Base-by-base conservation (phyloP, 30 jellyfish, hydroid and myxozoan species). In the Nemopilema nomurai region DNA sequence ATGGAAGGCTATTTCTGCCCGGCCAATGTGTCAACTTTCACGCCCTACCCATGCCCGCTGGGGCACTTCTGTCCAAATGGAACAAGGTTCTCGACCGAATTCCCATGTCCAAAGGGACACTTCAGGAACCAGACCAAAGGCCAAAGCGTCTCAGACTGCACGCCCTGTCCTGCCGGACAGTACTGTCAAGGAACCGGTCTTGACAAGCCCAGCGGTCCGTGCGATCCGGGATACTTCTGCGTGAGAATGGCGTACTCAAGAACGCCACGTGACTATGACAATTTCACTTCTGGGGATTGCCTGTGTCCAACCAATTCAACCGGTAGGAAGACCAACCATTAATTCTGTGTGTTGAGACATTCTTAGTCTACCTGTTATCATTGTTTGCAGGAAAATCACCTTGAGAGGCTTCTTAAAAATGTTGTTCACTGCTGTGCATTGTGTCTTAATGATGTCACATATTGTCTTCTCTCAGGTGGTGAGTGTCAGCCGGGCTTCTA, bases 11-110 rank as follows among this genome's bases (percentile, higher is more conserved):
- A 89, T 71, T 89, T 84, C 89, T 94, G 99, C 66, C 99, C 97
- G 13, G 96, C 97, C 0, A 94, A 94, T 82, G 71, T 79, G 8
- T 89, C 99, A 9, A 96, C 84, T 64, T 94, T 51, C 85, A 51
- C 62, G 21, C 78, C 90, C 0, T 94, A 68, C 80, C 96, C 99
- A 18, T 94, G 99, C 83, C 97, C 99, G 21, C 63, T 65, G 16
- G 99, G 99, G 17, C 92, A 85, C 76, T 94, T 75, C 75, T 94
- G 99, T 74, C 97, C 96, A 1, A 94, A 94, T 70, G 97, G 96
- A 1, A 94, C 99, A 73, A 63, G 92, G 27, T 87, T 24, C 63
- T 73, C 94, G 0, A 85, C 84, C 27, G 92, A 94, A 74, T 89
- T 62, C 63, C 92, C 95, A 25, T 94, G 99, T 71, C 99, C 97